Evolutionary conservation across 2,888 invertebrate genomes (phyloP).

Genomic region (Drosophila mulleri): DNA sequence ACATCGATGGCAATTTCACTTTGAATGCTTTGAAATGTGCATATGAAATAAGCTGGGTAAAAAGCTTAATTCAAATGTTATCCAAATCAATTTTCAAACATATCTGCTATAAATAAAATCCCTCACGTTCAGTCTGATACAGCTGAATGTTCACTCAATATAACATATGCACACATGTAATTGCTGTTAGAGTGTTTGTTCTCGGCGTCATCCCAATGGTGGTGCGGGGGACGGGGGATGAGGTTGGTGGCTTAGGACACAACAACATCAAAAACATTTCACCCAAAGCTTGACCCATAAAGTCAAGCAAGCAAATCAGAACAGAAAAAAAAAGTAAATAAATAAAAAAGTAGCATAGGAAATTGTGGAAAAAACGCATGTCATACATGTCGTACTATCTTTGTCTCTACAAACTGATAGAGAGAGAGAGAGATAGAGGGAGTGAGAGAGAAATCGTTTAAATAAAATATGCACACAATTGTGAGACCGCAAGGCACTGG

Average conservation of each 20-base stretch:
- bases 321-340: slow-evolving; percentile 36
- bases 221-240: no score
- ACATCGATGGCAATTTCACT: slow-evolving; percentile 1
- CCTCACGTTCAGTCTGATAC: not conserved
- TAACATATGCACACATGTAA: slow-evolving; percentile 43
- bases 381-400: slow-evolving; percentile 54
- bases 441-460: slow-evolving; percentile 40
- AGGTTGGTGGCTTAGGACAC: slow-evolving; percentile 5
- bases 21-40: slow-evolving; percentile 1
- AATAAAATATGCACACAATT: slow-evolving; percentile 75
- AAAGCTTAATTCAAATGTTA: slow-evolving; percentile 15
- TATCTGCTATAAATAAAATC: slow-evolving; percentile 3
- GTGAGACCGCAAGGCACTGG: slow-evolving; percentile 61
- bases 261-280: slow-evolving; percentile 45
- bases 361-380: slow-evolving; percentile 48
- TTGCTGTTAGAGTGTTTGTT: slow-evolving; percentile 41
- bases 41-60: not conserved
- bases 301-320: slow-evolving; percentile 65
- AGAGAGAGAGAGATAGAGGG: not conserved
- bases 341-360: not conserved
- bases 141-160: slow-evolving; percentile 3
- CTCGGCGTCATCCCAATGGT: slow-evolving; percentile 21
- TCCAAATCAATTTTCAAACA: slow-evolving; percentile 10
- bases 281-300: slow-evolving; percentile 70
- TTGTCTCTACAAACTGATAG: slow-evolving; percentile 3